Evolutionary conservation across 2,888 invertebrate genomes (phyloP).

Genomic region (Cactoblastis cactorum): DNA sequence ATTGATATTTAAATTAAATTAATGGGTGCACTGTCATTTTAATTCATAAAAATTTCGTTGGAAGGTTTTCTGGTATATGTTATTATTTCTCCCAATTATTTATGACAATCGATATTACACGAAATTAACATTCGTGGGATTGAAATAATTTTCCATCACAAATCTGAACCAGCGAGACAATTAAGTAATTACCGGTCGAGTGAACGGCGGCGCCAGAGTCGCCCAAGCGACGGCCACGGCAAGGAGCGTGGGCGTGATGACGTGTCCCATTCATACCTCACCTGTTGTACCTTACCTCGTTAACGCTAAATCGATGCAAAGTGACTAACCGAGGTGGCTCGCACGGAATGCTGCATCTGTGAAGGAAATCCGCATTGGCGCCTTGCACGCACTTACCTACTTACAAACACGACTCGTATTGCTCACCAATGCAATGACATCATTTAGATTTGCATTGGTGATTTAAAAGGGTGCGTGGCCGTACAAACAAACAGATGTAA

Average conservation of each 20-base stretch:
- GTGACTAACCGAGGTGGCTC: slow-evolving; percentile 59
- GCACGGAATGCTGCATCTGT: slow-evolving; percentile 66
- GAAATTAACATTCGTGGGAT: slow-evolving; percentile 15
- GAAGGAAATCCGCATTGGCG: slow-evolving; percentile 75
- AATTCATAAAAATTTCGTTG: too few species aligned
- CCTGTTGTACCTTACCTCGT: slow-evolving; percentile 52
- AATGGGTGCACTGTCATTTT: too few species aligned
- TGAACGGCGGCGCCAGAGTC: slow-evolving; percentile 28
- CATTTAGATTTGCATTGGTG: slow-evolving; percentile 56
- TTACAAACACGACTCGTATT: slow-evolving; percentile 42
- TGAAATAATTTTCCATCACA: slow-evolving; percentile 23
- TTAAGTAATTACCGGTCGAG: slow-evolving; percentile 24
- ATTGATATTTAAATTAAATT: too few species aligned
- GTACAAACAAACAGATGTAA: too few species aligned
- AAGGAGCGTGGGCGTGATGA: slow-evolving; percentile 39
- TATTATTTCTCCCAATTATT: too few species aligned
- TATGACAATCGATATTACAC: not conserved
- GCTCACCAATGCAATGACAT: slow-evolving; percentile 59
- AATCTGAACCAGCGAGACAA: slow-evolving; percentile 23
- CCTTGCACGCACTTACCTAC: slow-evolving; percentile 50
- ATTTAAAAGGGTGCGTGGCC: slow-evolving; percentile 32
- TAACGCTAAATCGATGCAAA: slow-evolving; percentile 45
- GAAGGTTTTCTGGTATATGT: too few species aligned
- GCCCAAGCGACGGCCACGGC: slow-evolving; percentile 24
- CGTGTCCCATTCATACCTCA: slow-evolving; percentile 65